Conservation (phyloP, 2,888 invertebrate genomes). For the Nephrotoma guestfalica region DNA sequence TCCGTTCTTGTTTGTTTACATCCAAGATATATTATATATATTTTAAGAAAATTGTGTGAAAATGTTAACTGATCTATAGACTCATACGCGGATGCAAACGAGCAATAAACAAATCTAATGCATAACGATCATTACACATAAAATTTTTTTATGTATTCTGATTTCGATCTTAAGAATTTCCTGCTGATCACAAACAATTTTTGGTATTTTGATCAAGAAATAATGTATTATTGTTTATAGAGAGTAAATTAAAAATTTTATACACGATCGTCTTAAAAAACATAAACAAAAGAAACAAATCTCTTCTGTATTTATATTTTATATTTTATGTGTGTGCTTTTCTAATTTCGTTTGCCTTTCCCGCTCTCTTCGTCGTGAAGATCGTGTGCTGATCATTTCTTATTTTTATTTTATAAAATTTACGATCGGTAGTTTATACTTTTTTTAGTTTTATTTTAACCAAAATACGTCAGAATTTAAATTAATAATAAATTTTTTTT, state of each 20-base stretch:
- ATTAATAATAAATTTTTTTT: neutral
- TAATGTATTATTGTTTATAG: neutral
- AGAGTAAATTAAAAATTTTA: neutral
- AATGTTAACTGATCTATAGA: neutral
- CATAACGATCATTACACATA: neutral
- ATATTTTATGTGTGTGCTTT: neutral
- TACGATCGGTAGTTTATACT: neutral
- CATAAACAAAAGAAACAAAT: neutral
- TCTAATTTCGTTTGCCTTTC: neutral
- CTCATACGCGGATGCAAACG: neutral
- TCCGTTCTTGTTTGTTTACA: neutral
- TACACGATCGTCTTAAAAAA: neutral
- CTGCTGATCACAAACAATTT: neutral
- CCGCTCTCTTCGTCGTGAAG: neutral
- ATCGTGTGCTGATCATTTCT: neutral
- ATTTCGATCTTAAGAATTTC: neutral
- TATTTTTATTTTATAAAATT: neutral
- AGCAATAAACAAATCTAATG: neutral
- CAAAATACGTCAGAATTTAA: neutral
- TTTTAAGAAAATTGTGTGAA: neutral
- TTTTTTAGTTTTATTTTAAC: neutral
- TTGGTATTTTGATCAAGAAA: neutral
- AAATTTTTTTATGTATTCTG: neutral
- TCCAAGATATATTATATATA: neutral
- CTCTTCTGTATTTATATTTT: neutral